phyloP scores from a whole-genome alignment of 2,113 vertebrate species.

The Pimephales promelas region DNA sequence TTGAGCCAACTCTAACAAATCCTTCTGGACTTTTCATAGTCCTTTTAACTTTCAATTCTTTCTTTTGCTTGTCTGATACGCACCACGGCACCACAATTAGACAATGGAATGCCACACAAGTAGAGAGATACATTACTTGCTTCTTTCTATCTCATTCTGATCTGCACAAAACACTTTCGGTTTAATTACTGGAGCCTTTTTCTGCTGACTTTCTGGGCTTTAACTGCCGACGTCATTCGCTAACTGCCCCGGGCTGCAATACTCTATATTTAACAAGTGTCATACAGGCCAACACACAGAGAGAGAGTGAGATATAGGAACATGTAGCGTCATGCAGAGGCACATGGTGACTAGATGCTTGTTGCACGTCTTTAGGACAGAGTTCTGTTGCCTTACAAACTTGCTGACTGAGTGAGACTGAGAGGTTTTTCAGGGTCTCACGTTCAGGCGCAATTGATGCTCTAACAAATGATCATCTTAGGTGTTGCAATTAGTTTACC shows the following conservation, averaged over 20 bases:
- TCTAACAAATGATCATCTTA: conserved; percentile 49
- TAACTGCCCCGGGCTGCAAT: conserved; percentile 37
- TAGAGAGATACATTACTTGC: not conserved
- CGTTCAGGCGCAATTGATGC: not conserved
- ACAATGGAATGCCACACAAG: conserved; percentile 16
- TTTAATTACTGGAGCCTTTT: conserved; percentile 28
- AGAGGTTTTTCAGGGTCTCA: not conserved
- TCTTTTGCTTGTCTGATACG: not conserved
- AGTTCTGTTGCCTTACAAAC: conserved; percentile 7
- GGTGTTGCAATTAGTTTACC: conserved; percentile 56
- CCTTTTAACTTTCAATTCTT: conserved; percentile 10
- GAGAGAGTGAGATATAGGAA: conserved; percentile 22
- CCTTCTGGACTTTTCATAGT: conserved; percentile 11
- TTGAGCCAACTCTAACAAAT: not conserved
- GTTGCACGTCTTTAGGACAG: not conserved
- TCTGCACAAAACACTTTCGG: conserved; percentile 19
- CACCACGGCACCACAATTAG: not conserved
- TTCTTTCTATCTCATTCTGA: not conserved
- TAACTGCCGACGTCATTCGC: conserved; percentile 45
- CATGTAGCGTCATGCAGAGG: conserved; percentile 42
- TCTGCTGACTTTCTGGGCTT: conserved; percentile 49
- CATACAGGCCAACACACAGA: conserved; percentile 30
- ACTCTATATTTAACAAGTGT: conserved; percentile 44
- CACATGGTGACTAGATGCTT: conserved; percentile 8
- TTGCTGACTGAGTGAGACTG: conserved; percentile 14